A percentile compares a stretch with the other conserved stretches of the same genome.
Conservation (phyloP, 1,140 invertebrate species). For the Dreissena polymorpha region DNA sequence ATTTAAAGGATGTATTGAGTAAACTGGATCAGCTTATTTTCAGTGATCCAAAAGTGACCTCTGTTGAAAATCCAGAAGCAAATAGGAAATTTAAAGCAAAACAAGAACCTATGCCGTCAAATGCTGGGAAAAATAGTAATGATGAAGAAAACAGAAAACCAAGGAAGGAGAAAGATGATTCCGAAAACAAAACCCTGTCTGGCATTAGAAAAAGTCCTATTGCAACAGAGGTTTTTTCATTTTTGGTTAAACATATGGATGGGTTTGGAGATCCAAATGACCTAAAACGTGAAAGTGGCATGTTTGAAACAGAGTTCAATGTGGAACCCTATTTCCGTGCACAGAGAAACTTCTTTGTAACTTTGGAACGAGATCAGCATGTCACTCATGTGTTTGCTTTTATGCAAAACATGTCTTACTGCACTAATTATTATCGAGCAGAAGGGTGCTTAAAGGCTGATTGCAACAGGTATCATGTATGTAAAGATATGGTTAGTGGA, state of each 20-base stretch:
- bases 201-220: neutral
- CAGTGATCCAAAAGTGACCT: neutral
- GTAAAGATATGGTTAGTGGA: slow-evolving; percentile 34
- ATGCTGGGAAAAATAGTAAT: neutral
- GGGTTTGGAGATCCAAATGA: slow-evolving; percentile 36
- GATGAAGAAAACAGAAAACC: neutral
- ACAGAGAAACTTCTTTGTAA: slow-evolving; percentile 15
- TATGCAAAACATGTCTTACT: slow-evolving; percentile 24
- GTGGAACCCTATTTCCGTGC: slow-evolving; percentile 8
- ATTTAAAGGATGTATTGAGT: neutral
- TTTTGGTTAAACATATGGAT: slow-evolving; percentile 20
- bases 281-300: slow-evolving; percentile 24
- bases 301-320: slow-evolving; percentile 25
- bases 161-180: neutral
- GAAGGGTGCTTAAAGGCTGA: slow-evolving; percentile 15
- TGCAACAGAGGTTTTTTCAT: slow-evolving; percentile 42
- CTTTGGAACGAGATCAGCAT: slow-evolving; percentile 24
- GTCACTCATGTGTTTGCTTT: slow-evolving; percentile 9
- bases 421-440: slow-evolving; percentile 19
- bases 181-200: neutral
- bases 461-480: slow-evolving; percentile 39
- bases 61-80: neutral
- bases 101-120: neutral
- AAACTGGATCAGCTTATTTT: slow-evolving; percentile 9
- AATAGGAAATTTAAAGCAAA: neutral